These are phyloP conservation scores for Lasius fuliginosus DNA, from an alignment of 2,888 invertebrate genomes.

Conservation along the genomic window DNA sequence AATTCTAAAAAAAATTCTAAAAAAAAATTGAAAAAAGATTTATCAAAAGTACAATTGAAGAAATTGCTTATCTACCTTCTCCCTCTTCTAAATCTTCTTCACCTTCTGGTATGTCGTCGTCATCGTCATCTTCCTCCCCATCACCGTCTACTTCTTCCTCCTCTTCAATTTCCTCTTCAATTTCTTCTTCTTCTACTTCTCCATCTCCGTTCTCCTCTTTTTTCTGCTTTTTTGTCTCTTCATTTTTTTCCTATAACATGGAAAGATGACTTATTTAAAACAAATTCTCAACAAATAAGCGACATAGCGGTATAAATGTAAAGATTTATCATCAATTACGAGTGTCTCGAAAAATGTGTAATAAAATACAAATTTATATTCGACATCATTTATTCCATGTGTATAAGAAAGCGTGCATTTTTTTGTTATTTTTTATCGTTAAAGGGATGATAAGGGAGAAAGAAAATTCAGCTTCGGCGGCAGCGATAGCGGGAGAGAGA, in stretches of 20 bases:
- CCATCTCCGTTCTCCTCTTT: conserved; percentile 93
- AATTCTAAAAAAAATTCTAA: neutral
- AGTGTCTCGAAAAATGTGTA: neutral
- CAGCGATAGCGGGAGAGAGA: neutral
- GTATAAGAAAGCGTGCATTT: neutral
- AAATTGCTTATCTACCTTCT: conserved; percentile 75
- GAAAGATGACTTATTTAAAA: conserved; percentile 3
- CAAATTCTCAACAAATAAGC: neutral
- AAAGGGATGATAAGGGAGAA: neutral
- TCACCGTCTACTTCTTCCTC: conserved; percentile 90
- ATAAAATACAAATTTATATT: neutral
- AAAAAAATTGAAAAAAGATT: neutral
- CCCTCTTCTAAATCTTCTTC: conserved; percentile 86
- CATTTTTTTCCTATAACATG: conserved; percentile 89
- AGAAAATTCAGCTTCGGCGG: conserved; percentile 31
- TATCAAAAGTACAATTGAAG: neutral
- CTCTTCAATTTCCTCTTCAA: conserved; percentile 89
- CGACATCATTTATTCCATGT: neutral
- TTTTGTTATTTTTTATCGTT: neutral
- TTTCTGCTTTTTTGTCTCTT: conserved; percentile 93
- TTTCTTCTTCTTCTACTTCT: conserved; percentile 88
- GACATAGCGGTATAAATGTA: neutral
- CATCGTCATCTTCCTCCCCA: conserved; percentile 89
- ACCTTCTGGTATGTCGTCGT: conserved; percentile 90
- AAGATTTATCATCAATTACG: neutral